A percentile compares a stretch with the other conserved stretches of the same genome.
Evolutionary conservation across 2,797 vertebrate genomes (phyloP).

Genomic region (Anguilla anguilla): DNA sequence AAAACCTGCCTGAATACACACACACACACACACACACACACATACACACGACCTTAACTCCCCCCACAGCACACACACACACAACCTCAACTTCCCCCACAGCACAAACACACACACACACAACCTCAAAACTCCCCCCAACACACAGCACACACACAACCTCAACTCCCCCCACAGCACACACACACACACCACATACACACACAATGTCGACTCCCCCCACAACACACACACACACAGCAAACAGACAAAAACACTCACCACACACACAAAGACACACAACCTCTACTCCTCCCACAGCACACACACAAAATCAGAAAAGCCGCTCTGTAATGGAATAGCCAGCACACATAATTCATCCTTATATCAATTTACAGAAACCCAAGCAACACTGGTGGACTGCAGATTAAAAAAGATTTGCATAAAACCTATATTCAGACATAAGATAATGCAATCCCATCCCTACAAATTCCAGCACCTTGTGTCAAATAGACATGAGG

Average conservation of each 20-base stretch:
- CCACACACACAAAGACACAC: background rate
- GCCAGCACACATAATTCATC: background rate
- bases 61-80: too few relatives aligned
- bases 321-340: background rate
- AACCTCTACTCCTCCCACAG: background rate
- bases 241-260: constrained; percentile 2
- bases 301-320: background rate
- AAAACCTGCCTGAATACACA: background rate
- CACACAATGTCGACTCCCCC: too few relatives aligned
- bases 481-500: background rate
- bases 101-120: constrained; percentile 25
- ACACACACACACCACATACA: too few relatives aligned
- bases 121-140: background rate
- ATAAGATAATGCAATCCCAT: background rate
- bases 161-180: background rate
- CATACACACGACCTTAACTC: too few relatives aligned
- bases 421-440: background rate
- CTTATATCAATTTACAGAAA: background rate
- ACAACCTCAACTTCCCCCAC: too few relatives aligned
- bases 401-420: background rate
- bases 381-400: background rate
- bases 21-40: background rate
- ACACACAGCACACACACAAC: constrained; percentile 21
- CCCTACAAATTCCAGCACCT: background rate
- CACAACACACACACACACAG: too few relatives aligned